phyloP scores from a whole-genome alignment of 2,113 vertebrate genomes.

The Hucho hucho region DNA sequence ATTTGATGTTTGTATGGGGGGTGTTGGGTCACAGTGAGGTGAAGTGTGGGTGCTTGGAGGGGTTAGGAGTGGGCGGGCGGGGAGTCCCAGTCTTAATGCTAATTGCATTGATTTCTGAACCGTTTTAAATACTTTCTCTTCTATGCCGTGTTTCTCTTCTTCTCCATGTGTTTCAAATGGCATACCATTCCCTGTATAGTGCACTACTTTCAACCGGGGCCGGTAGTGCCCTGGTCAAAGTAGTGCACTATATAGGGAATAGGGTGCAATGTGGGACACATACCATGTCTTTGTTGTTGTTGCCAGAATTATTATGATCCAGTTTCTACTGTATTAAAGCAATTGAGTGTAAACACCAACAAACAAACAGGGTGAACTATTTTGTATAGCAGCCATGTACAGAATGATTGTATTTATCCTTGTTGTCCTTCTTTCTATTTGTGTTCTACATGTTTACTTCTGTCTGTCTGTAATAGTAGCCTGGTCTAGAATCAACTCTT shows the following conservation, averaged over 20 bases:
- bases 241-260: no score
- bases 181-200: constrained; percentile 6
- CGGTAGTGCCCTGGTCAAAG: no score
- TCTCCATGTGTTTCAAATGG: neutral
- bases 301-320: constrained; percentile 16
- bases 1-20: constrained; percentile 1
- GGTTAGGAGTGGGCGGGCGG: constrained; percentile 33
- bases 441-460: constrained; percentile 9
- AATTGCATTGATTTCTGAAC: constrained; percentile 8
- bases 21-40: neutral
- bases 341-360: constrained; percentile 21
- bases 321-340: constrained; percentile 22
- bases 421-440: constrained; percentile 17
- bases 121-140: constrained; percentile 27
- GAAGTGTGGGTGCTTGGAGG: neutral
- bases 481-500: constrained; percentile 6
- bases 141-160: no score
- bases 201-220: no score
- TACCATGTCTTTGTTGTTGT: constrained; percentile 26
- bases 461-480: constrained; percentile 5
- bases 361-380: constrained; percentile 47
- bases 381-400: constrained; percentile 43
- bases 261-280: no score
- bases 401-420: constrained; percentile 54
- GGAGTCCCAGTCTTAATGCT: neutral